Percentiles rank a stretch among this genome's conserved stretches.
Conservation (phyloP, 2,888 invertebrate species). For the Phyllotreta striolata region DNA sequence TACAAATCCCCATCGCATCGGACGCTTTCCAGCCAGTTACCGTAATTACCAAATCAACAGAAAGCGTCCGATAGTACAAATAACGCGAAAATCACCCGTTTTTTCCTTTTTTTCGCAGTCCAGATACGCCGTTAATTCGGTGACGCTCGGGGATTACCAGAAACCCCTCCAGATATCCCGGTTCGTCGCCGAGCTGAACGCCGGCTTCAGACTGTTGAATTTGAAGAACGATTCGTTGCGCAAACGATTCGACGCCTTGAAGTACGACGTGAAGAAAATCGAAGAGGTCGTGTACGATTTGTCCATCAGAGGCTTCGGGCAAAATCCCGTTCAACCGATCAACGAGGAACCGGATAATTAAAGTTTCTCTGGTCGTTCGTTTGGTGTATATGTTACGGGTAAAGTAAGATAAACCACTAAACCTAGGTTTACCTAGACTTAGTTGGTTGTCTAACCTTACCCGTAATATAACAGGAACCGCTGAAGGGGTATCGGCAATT, state of each 20-base stretch:
- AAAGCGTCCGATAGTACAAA: too few species aligned
- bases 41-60: too few species aligned
- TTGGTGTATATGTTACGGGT: too few species aligned
- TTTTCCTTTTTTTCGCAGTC: constrained; percentile 67
- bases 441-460: too few species aligned
- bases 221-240: constrained; percentile 89
- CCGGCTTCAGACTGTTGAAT: constrained; percentile 88
- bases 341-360: not conserved
- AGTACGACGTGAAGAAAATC: constrained; percentile 93
- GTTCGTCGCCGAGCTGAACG: constrained; percentile 87
- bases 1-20: not conserved
- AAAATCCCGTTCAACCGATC: constrained; percentile 45
- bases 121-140: constrained; percentile 83
- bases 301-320: constrained; percentile 78
- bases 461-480: too few species aligned
- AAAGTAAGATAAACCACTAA: too few species aligned
- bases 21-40: not conserved
- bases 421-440: too few species aligned
- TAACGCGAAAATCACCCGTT: too few species aligned
- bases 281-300: constrained; percentile 92
- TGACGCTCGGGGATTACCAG: constrained; percentile 83
- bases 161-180: constrained; percentile 83
- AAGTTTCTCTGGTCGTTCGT: too few species aligned
- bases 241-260: constrained; percentile 85
- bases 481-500: too few species aligned